Percentiles rank a stretch among this genome's conserved stretches.
Evolutionary conservation across 2,888 invertebrate species (phyloP).

Genomic region (Oscheius sp.): DNA sequence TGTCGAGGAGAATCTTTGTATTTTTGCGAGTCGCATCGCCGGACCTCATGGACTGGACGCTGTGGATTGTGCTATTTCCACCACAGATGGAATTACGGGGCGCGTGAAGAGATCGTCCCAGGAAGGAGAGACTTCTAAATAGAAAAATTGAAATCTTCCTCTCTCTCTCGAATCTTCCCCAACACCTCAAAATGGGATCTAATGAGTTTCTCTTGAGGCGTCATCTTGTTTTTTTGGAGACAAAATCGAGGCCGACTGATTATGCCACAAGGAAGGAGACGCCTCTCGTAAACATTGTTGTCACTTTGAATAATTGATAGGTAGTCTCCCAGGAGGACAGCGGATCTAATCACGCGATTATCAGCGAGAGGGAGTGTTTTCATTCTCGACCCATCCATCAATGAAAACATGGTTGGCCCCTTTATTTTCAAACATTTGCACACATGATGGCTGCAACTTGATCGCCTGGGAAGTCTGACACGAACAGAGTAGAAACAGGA

Average conservation of each 20-base stretch:
- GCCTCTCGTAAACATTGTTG: neutral
- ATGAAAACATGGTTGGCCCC: too few relatives aligned
- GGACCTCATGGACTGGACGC: slow-evolving; percentile 43
- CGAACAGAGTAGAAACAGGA: too few relatives aligned
- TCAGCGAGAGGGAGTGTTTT: too few relatives aligned
- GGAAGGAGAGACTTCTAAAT: slow-evolving; percentile 40
- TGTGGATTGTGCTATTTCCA: slow-evolving; percentile 43
- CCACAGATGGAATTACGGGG: slow-evolving; percentile 54
- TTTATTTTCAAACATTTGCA: too few relatives aligned
- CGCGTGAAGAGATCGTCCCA: slow-evolving; percentile 38
- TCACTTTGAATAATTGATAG: neutral
- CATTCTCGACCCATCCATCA: too few relatives aligned
- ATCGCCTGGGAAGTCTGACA: too few relatives aligned
- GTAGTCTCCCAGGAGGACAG: too few relatives aligned
- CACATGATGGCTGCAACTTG: too few relatives aligned
- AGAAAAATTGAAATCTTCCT: slow-evolving; percentile 7
- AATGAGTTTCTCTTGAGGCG: too few relatives aligned
- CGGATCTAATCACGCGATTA: too few relatives aligned
- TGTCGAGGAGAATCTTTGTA: slow-evolving; percentile 44
- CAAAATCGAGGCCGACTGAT: neutral
- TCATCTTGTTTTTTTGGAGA: neutral
- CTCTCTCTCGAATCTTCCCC: too few relatives aligned
- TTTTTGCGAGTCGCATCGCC: slow-evolving; percentile 46
- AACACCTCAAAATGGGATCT: too few relatives aligned
- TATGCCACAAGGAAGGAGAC: neutral